These are phyloP conservation scores for Coecobrya sp. DNA, from an alignment of 2,888 invertebrate species.

Conservation along the genomic window DNA sequence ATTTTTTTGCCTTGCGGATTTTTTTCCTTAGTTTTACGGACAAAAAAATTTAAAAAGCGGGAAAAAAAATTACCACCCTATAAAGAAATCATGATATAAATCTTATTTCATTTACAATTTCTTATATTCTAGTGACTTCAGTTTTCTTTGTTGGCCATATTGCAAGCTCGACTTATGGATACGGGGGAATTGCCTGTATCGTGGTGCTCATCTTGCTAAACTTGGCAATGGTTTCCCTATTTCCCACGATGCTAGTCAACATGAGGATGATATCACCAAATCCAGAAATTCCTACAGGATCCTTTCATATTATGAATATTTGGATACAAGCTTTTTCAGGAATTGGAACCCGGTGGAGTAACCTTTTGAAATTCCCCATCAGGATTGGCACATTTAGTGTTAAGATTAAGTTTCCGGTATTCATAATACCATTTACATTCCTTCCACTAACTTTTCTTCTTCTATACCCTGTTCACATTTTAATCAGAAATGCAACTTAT, in stretches of 20 bases:
- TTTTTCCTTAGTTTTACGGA: too few species aligned
- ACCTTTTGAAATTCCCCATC: not conserved
- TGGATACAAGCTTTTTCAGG: constrained; percentile 44
- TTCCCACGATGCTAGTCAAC: not conserved
- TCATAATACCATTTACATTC: too few species aligned
- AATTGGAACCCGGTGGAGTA: constrained; percentile 24
- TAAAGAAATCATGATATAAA: not conserved
- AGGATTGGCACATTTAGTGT: not conserved
- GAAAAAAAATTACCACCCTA: too few species aligned
- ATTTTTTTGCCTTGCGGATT: too few species aligned
- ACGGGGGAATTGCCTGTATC: not conserved
- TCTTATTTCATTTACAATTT: not conserved
- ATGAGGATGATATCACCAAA: constrained; percentile 48
- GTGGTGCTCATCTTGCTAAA: not conserved
- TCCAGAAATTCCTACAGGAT: not conserved
- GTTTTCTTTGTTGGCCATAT: constrained; percentile 38
- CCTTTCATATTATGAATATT: not conserved
- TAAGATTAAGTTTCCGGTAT: not conserved
- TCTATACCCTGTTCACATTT: too few species aligned
- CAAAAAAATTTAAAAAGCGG: too few species aligned
- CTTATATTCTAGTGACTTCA: constrained; percentile 64
- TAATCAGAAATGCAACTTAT: too few species aligned
- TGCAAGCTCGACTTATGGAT: not conserved
- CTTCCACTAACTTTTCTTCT: too few species aligned
- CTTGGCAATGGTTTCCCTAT: not conserved